Conservation (phyloP, 2,888 invertebrate genomes). For the Eupithecia exiguata region DNA sequence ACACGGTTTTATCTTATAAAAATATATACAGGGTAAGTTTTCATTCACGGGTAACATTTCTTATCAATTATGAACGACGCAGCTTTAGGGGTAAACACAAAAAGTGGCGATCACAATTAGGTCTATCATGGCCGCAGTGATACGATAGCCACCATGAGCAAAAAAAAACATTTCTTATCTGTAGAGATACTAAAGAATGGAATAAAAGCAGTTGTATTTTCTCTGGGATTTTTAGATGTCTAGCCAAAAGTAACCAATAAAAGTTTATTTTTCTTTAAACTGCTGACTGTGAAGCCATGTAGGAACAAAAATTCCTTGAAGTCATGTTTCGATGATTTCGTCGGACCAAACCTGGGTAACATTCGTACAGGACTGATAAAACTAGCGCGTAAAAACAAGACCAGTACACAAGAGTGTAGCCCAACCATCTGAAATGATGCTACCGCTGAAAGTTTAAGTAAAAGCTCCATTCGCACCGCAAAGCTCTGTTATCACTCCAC, state of each 20-base stretch:
- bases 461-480: neutral
- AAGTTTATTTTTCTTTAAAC: neutral
- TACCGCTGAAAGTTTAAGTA: no score
- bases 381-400: neutral
- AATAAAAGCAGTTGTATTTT: neutral
- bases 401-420: no score
- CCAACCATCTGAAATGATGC: neutral
- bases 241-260: no score
- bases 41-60: neutral
- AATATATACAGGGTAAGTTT: neutral
- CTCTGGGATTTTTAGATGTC: no score
- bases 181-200: neutral
- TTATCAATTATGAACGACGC: no score
- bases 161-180: neutral
- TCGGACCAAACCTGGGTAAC: neutral
- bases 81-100: no score
- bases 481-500: neutral
- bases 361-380: neutral
- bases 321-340: neutral
- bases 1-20: conserved; percentile 16
- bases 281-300: neutral
- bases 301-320: neutral
- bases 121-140: no score
- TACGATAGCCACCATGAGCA: no score
- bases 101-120: no score